Evolutionary conservation across 1,140 invertebrate genomes (phyloP), one percentile per base, ranked within the genome.

Genomic region (Conus ventricosus): DNA sequence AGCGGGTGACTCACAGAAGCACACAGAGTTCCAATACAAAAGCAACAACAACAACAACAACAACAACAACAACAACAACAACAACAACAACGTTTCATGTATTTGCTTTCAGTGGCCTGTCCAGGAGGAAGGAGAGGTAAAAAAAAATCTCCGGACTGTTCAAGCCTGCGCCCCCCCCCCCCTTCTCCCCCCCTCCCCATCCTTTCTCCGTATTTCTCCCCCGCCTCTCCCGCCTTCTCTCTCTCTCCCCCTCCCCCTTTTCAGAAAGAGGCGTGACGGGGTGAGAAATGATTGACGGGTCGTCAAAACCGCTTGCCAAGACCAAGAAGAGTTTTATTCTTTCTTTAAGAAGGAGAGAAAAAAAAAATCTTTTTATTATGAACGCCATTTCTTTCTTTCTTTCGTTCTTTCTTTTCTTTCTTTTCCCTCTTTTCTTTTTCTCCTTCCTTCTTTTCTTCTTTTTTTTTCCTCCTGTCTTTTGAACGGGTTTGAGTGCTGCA

Each of bases 281-380:
- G 13, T 39, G 54, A 7, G 39, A 51, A 83, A 83, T 83, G 81
- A 83, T 83, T 83, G 81, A 83, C 81, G 55, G 15, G 81, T 83
- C 39, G 53, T 83, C 81, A 83, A 83, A 7, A 13, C 4, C 15
- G 53, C 23, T 53, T 39, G 76, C 78, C 25, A 39, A 81, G 81
- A 83, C 53, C 13, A 57, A 83, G n/a, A 23, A 83, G 81, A 5
- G 10, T 83, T 83, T 57, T 57, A 83, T 83, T 83, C n/a, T 11
- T 27, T 53, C 27, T 39, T 53, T 20, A 51, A 81, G 78, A 6
- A 81, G n/a, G n/a, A n/a, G n/a, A n/a, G n/a, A n/a, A 3, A 39
- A 39, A 39, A 39, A 39, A 39, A 39, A 39, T 39, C 39, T 39
- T 39, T 39, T 39, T 39, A 39, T 39, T 39, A 39, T 39, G 39